Conservation (phyloP, 1,140 invertebrate genomes). For the Cotesia chilonis region DNA sequence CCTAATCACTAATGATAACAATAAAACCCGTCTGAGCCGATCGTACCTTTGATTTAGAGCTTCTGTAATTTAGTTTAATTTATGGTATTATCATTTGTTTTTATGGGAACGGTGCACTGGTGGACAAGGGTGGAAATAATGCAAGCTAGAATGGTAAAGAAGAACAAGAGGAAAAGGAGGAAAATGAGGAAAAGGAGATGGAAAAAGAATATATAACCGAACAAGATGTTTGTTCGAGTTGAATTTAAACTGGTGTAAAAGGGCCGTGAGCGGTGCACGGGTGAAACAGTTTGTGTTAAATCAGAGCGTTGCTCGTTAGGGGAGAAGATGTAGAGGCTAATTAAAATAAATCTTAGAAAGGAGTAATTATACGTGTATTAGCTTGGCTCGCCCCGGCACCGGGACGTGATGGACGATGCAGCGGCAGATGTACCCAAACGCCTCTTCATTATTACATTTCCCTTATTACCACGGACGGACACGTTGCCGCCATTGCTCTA, state of each 20-base stretch:
- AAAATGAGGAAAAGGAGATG: background rate
- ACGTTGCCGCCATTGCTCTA: conserved; percentile 47
- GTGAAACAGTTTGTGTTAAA: conserved; percentile 59
- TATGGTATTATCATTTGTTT: background rate
- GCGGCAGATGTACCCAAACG: conserved; percentile 66
- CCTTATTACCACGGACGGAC: conserved; percentile 61
- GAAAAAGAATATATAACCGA: background rate
- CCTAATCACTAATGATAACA: conserved; percentile 51
- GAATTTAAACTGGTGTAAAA: conserved; percentile 36
- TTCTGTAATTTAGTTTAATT: background rate
- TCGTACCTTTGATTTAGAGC: conserved; percentile 9
- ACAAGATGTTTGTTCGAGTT: background rate
- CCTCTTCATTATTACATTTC: conserved; percentile 67
- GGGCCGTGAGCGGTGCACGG: conserved; percentile 33
- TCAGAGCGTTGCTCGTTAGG: conserved; percentile 63
- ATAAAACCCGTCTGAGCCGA: conserved; percentile 23
- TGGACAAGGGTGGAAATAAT: too few species aligned
- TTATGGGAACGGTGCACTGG: background rate
- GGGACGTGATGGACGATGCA: conserved; percentile 61
- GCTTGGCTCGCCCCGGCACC: conserved; percentile 50
- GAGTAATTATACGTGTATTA: conserved; percentile 69
- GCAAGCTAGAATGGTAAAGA: too few species aligned
- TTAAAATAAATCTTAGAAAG: conserved; percentile 68
- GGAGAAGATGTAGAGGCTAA: conserved; percentile 63
- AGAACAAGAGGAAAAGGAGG: background rate